A percentile compares a stretch with the other conserved stretches of the same genome.
phyloP scores from a whole-genome alignment of 2,113 vertebrate genomes.

The Brevimyrus niger region DNA sequence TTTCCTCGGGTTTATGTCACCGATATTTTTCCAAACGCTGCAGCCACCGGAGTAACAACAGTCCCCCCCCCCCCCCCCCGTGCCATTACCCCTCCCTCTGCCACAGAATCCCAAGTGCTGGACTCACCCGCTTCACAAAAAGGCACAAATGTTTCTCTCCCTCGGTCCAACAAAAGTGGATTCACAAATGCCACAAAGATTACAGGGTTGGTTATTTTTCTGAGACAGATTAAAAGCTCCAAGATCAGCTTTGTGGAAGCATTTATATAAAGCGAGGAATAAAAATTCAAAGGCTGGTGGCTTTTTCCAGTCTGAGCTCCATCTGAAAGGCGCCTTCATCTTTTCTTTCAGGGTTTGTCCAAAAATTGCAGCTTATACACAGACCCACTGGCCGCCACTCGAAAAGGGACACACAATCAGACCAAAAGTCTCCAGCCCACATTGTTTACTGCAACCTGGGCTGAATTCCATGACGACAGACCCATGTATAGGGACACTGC shows the following conservation, averaged over 20 bases:
- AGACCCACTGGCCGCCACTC: background rate
- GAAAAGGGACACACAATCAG: background rate
- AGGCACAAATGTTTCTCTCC: background rate
- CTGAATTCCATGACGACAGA: background rate
- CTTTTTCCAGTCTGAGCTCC: background rate
- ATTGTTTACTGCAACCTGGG: background rate
- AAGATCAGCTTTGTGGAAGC: background rate
- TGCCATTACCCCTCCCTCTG: background rate
- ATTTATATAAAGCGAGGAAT: background rate
- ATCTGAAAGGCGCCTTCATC: background rate
- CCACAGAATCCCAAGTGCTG: background rate
- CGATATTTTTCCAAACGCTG: no score
- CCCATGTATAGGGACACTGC: background rate
- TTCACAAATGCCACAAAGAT: background rate
- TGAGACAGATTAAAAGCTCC: conserved; percentile 7
- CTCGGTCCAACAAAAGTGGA: background rate
- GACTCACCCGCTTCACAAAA: background rate
- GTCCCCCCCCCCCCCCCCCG: background rate
- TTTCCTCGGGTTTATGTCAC: no score
- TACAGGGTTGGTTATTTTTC: background rate
- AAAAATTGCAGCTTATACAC: background rate
- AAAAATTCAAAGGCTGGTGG: background rate
- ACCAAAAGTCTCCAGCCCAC: background rate
- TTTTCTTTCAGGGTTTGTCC: background rate
- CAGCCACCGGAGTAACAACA: no score